Evolutionary conservation across 1,140 invertebrate genomes (phyloP).

Genomic region (Dufourea novaeangliae): DNA sequence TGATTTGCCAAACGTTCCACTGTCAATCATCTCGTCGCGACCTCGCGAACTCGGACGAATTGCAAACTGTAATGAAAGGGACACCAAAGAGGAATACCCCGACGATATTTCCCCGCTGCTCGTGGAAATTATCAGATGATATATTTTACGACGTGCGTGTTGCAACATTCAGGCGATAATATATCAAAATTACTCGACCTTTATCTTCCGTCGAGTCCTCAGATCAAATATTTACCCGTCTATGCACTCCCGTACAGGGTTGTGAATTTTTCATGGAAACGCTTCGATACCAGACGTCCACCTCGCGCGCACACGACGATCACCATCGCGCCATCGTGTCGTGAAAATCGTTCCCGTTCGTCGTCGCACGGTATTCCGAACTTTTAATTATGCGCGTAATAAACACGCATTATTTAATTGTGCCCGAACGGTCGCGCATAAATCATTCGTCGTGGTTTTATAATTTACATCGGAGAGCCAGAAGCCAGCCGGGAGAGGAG

Average conservation of each 20-base stretch:
- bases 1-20: not conserved
- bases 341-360: not conserved
- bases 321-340: not conserved
- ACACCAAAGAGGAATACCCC: not conserved
- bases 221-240: slow-evolving; percentile 29
- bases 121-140: not conserved
- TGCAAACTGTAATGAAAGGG: not conserved
- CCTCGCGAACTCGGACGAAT: not conserved
- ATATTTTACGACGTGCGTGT: slow-evolving; percentile 8
- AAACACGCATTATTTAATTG: slow-evolving; percentile 40
- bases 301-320: not conserved
- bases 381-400: slow-evolving; percentile 36
- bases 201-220: slow-evolving; percentile 17
- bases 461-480: not conserved
- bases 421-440: not conserved
- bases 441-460: slow-evolving; percentile 10
- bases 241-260: not conserved
- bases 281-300: not conserved
- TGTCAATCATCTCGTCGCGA: slow-evolving; percentile 7
- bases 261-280: slow-evolving; percentile 32
- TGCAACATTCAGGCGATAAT: slow-evolving; percentile 44
- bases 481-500: no score
- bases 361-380: not conserved
- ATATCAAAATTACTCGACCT: slow-evolving; percentile 32
- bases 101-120: no score